A percentile compares a stretch with the other conserved stretches of the same genome.
Conservation (phyloP, 2,113 vertebrate species). For the Tragelaphus imberbis region DNA sequence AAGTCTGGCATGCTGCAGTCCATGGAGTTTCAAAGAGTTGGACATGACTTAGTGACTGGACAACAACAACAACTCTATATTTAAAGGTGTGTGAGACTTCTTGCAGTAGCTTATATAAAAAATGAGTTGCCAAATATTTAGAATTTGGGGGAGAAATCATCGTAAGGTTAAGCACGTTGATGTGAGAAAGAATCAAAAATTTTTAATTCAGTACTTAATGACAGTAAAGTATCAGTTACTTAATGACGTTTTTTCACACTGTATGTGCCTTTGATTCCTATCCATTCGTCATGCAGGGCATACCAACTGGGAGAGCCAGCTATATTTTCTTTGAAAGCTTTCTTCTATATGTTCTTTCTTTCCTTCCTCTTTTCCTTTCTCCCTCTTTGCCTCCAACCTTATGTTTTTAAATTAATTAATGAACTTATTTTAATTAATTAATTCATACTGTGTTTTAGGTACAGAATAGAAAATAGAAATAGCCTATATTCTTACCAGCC, state of each 20-base stretch:
- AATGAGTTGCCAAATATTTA: not conserved
- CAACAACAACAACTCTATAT: not conserved
- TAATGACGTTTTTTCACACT: not conserved
- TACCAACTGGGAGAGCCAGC: not conserved
- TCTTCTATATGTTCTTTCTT: not conserved
- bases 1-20: not conserved
- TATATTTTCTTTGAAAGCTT: not conserved
- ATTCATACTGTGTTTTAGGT: not conserved
- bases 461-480: not conserved
- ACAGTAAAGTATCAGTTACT: not conserved
- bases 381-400: not conserved
- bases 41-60: not conserved
- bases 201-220: not conserved
- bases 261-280: not conserved
- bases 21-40: not conserved
- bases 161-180: not conserved
- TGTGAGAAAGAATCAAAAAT: not conserved
- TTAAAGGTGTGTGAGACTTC: not conserved
- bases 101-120: not conserved
- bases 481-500: not conserved
- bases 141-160: not conserved
- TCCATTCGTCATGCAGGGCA: too few species aligned
- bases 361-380: not conserved
- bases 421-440: not conserved
- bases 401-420: not conserved